A percentile compares a stretch with the other conserved stretches of the same genome.
Conservation (phyloP, 2,113 vertebrate genomes). For the Lepidothrix coronata region DNA sequence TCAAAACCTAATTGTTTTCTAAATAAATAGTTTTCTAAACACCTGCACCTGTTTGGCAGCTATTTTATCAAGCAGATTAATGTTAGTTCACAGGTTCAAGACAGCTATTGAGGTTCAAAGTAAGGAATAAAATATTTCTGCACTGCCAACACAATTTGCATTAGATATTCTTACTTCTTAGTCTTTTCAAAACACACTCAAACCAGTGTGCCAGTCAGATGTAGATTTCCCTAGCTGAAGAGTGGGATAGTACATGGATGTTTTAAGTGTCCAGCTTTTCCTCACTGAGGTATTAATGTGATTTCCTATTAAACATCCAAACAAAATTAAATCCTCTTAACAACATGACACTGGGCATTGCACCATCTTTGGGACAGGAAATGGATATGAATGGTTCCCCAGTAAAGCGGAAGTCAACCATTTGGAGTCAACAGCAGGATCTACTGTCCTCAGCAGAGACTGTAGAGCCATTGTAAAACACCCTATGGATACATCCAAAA, state of each 20-base stretch:
- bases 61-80: background rate
- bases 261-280: background rate
- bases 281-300: background rate
- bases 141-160: background rate
- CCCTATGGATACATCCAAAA: background rate
- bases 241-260: background rate
- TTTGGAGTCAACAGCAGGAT: background rate
- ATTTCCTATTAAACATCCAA: background rate
- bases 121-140: background rate
- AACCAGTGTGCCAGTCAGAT: background rate
- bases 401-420: background rate
- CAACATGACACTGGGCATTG: background rate
- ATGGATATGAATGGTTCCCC: background rate
- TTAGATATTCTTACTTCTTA: background rate
- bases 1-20: background rate
- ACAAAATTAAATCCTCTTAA: background rate
- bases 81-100: background rate
- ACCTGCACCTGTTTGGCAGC: background rate
- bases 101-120: background rate
- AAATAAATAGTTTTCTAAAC: background rate
- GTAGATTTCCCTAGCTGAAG: background rate
- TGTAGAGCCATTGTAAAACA: constrained; percentile 30
- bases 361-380: constrained; percentile 20
- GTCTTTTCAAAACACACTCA: background rate
- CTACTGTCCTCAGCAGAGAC: background rate